Percentiles rank a stretch among this genome's conserved stretches.
These are phyloP conservation scores for Dinothrombium tinctorium DNA, from an alignment of 1,140 invertebrate genomes.

Conservation along the genomic window DNA sequence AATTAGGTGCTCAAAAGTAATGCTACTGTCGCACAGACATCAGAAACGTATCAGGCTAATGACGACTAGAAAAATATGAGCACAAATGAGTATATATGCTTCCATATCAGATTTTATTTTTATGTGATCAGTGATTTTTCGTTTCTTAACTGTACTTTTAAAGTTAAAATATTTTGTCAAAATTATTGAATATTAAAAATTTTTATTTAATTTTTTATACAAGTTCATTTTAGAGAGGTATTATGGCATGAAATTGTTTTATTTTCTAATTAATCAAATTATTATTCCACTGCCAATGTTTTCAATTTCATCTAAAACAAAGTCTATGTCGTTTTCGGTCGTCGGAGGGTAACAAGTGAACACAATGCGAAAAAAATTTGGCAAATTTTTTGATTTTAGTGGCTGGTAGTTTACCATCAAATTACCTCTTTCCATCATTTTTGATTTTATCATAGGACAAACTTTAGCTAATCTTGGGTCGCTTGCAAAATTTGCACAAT, in stretches of 20 bases:
- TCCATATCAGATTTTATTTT: no score
- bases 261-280: no score
- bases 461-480: constrained; percentile 28
- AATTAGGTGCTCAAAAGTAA: no score
- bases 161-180: background rate
- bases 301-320: constrained; percentile 65
- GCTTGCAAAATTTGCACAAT: background rate
- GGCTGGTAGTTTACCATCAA: constrained; percentile 92
- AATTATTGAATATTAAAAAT: background rate
- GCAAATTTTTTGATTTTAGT: constrained; percentile 32
- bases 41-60: no score
- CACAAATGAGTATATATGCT: no score
- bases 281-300: constrained; percentile 30
- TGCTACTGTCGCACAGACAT: no score
- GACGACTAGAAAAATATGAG: no score
- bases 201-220: background rate
- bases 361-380: constrained; percentile 83
- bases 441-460: constrained; percentile 71
- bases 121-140: background rate
- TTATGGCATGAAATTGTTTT: background rate
- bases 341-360: constrained; percentile 60
- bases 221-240: background rate
- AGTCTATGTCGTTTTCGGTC: constrained; percentile 50
- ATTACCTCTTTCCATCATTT: constrained; percentile 75
- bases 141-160: background rate